phyloP scores from a whole-genome alignment of 1,140 invertebrate species.

The Eciton burchellii region DNA sequence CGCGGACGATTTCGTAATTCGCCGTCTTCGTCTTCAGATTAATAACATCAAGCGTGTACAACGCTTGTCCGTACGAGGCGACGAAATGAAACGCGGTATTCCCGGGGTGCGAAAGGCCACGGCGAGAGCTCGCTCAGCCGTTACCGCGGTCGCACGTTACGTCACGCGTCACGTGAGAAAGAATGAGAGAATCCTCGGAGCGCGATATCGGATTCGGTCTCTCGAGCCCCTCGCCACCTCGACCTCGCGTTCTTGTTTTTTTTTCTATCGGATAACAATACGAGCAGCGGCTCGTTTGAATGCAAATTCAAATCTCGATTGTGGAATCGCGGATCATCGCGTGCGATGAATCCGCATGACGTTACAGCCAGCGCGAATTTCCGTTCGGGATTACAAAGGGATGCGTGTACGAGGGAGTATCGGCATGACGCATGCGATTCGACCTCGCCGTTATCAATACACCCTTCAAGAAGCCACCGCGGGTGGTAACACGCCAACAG shows the following conservation, averaged over 20 bases:
- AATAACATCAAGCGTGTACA: not conserved
- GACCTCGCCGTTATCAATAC: constrained; percentile 70
- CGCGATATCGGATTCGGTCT: constrained; percentile 19
- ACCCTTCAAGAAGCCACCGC: constrained; percentile 69
- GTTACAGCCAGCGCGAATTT: constrained; percentile 58
- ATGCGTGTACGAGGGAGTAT: constrained; percentile 3
- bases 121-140: not conserved
- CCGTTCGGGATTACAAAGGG: constrained; percentile 56
- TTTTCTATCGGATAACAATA: too few species aligned
- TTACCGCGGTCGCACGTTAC: not conserved
- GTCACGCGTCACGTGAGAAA: not conserved
- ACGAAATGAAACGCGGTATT: constrained; percentile 1
- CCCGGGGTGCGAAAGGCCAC: not conserved
- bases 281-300: not conserved
- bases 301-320: constrained; percentile 67
- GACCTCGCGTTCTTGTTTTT: too few species aligned
- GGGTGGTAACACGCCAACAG: constrained; percentile 77
- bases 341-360: constrained; percentile 65
- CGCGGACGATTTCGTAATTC: constrained; percentile 7
- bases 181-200: not conserved
- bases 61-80: not conserved
- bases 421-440: constrained; percentile 61
- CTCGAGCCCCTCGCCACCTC: constrained; percentile 26
- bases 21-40: not conserved
- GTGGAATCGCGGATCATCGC: constrained; percentile 59